Evolutionary conservation across 2,113 vertebrate genomes (phyloP), one percentile per base, ranked within the genome.

Genomic region (Silurus glanis): DNA sequence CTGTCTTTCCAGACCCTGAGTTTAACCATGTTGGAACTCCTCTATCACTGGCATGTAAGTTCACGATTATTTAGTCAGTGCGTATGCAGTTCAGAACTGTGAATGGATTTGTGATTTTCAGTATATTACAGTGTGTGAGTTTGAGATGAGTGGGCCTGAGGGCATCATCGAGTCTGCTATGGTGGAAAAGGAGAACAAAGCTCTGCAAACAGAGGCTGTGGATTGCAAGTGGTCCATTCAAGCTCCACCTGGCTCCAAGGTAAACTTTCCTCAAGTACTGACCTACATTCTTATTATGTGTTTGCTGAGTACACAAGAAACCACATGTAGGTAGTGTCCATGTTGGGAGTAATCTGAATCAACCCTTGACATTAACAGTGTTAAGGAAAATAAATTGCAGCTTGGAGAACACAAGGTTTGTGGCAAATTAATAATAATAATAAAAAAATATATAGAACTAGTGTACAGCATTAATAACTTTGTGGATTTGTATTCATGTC

Each of bases 151-250:
- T 45, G 97, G 98, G 82, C 95, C 98, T 0, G 97, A 99, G 94
- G 98, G 98, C 85, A 96, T 97, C 87, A 95, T 98, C 86, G 97
- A 99, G 88, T 99, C 98, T 23, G 4, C 93, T 55, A 96, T 97
- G 91, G 97, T 98, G 89, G 83, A 94, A 51, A 96, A 94, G 89
- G 97, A 98, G 89, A 94, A 94, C 87, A 96, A 95, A 90, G 97
- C 96, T 56, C 93, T 95, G 88, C 94, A 94, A 86, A 96, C 94
- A 12, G 97, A 99, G 90, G 98, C 98, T 21, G 97, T 99, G 85
- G 98, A 99, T 92, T 99, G 98, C 95, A 97, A 98, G 92, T 99
- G 98, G 98, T 97, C 95, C 94, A 97, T 99, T 92, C 94, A 94
- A 89, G 98, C 97, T 56, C 98, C 97, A 53, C 96, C 97, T 2